Conservation (phyloP, 2,113 vertebrate genomes). For the Psephotus haematonotus region DNA sequence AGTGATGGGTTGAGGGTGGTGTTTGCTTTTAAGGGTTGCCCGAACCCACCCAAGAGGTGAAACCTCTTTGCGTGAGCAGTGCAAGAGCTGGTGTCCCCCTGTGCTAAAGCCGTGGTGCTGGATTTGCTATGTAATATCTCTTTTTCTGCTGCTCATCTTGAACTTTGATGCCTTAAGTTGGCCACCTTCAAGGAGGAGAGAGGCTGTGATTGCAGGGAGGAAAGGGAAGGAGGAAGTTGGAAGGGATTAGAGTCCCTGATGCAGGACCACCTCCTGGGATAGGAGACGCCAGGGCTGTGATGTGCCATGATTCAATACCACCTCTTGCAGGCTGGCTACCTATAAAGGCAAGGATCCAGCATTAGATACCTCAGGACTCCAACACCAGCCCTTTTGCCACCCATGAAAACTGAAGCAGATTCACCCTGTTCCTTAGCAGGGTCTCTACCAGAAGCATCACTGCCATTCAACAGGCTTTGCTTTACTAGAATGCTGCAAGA, state of each 20-base stretch:
- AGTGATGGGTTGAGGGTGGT: neutral
- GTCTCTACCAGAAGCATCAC: neutral
- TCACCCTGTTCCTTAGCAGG: too few species aligned
- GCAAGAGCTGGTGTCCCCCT: neutral
- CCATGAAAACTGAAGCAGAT: neutral
- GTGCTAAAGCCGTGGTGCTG: neutral
- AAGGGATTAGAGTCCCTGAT: accelerated
- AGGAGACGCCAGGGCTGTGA: neutral
- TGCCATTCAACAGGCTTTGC: neutral
- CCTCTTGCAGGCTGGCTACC: neutral
- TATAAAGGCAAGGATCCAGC: neutral
- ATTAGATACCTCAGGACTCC: neutral
- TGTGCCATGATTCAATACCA: accelerated
- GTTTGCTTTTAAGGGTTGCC: neutral
- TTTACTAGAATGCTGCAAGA: accelerated
- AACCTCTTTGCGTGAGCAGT: accelerated
- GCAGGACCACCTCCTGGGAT: neutral
- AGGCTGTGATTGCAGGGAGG: neutral
- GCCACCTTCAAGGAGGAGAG: neutral
- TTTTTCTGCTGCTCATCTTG: neutral
- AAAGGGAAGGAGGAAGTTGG: neutral
- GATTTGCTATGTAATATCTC: accelerated
- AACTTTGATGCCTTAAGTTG: neutral
- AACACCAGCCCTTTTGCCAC: neutral
- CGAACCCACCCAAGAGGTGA: neutral